Evolutionary conservation across 2,113 vertebrate genomes (phyloP).

Genomic region (Diadophis punctatus): DNA sequence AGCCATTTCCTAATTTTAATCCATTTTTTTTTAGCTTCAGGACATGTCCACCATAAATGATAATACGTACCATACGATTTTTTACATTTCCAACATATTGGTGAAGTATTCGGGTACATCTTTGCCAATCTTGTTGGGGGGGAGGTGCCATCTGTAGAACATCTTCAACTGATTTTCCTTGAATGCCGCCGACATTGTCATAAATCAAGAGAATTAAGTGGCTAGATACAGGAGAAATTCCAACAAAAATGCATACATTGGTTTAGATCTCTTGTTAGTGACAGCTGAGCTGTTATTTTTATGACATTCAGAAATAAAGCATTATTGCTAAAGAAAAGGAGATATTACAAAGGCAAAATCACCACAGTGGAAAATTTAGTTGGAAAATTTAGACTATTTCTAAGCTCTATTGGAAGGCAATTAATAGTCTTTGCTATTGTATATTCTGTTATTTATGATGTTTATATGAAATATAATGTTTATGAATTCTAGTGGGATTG

Average conservation of each 20-base stretch:
- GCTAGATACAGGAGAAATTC: background rate
- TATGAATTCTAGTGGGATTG: background rate
- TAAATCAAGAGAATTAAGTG: background rate
- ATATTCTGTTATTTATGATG: background rate
- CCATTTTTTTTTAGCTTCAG: too few species aligned
- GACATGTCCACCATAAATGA: too few species aligned
- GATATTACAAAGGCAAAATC: conserved; percentile 19
- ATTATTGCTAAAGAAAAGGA: background rate
- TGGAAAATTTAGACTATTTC: conserved; percentile 13
- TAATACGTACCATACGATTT: too few species aligned
- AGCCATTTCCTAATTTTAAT: too few species aligned
- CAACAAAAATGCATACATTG: background rate
- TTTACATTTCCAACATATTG: too few species aligned
- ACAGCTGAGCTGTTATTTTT: background rate
- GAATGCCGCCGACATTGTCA: too few species aligned
- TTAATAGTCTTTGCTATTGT: conserved; percentile 51
- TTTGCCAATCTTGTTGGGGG: too few species aligned
- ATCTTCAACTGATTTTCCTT: too few species aligned
- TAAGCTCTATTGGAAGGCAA: conserved; percentile 28
- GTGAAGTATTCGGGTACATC: too few species aligned
- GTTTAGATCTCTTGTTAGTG: background rate
- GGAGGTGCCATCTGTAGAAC: too few species aligned
- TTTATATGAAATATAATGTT: background rate
- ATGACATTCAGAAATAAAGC: background rate
- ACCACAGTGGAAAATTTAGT: background rate